Conservation (phyloP, 2,888 invertebrate genomes). For the Clostera curtula region DNA sequence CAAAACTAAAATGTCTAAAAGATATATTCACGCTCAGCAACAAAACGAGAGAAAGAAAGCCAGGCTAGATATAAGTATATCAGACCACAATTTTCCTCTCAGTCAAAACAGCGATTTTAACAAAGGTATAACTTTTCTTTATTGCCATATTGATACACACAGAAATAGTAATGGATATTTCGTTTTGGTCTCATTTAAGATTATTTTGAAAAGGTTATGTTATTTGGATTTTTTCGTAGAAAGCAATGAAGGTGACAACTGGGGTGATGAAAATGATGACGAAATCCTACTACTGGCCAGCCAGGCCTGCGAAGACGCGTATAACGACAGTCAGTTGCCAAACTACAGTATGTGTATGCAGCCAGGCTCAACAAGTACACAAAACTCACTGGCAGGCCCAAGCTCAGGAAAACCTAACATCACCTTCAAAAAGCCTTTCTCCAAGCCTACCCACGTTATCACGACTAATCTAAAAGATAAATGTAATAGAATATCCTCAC, state of each 20-base stretch:
- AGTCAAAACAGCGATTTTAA: conserved; percentile 48
- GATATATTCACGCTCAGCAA: conserved; percentile 44
- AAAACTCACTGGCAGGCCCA: conserved; percentile 31
- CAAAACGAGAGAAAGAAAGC: conserved; percentile 55
- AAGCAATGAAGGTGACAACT: conserved; percentile 31
- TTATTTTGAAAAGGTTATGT: conserved; percentile 13
- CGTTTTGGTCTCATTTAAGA: too few species aligned
- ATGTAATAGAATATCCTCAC: conserved; percentile 53
- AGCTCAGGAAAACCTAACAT: conserved; percentile 46
- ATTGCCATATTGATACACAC: not conserved
- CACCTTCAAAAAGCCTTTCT: conserved; percentile 49
- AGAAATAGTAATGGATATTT: too few species aligned
- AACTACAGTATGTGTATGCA: conserved; percentile 57
- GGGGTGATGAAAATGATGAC: conserved; percentile 68
- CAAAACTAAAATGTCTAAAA: conserved; percentile 49
- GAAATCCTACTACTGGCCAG: conserved; percentile 64
- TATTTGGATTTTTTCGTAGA: conserved; percentile 17
- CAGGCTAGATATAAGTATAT: conserved; percentile 53
- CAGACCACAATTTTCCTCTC: conserved; percentile 62
- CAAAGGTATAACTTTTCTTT: conserved; percentile 32
- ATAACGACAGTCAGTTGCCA: conserved; percentile 39
- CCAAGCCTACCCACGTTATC: conserved; percentile 25
- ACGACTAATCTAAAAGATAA: conserved; percentile 51
- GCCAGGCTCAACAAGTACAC: conserved; percentile 56
- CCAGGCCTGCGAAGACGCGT: conserved; percentile 61